These are phyloP conservation scores for Schizopygopsis malacanthus DNA, from an alignment of 2,797 vertebrate species.

Conservation along the genomic window DNA sequence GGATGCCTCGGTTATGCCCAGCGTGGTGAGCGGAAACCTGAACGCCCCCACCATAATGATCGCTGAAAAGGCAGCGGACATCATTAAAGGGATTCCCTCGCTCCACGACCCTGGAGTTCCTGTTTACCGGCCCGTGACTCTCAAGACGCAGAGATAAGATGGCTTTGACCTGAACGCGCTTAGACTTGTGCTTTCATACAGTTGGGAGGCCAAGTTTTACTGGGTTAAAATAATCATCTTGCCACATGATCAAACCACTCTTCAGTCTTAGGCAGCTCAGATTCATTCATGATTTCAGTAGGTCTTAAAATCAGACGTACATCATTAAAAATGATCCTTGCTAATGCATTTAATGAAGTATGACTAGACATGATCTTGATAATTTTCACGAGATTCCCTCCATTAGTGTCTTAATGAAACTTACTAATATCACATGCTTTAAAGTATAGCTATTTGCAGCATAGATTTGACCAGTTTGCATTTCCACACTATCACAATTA, in stretches of 20 bases:
- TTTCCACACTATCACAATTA: background rate
- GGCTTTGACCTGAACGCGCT: background rate
- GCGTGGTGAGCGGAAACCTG: conserved; percentile 93
- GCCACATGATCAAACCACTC: background rate
- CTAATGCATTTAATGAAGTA: background rate
- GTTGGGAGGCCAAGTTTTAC: background rate
- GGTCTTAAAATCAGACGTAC: background rate
- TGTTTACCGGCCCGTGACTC: conserved; percentile 84
- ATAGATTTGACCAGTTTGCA: background rate
- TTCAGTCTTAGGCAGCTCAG: background rate
- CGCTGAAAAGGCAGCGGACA: conserved; percentile 93
- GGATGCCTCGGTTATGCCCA: conserved; percentile 98
- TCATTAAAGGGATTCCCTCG: conserved; percentile 83
- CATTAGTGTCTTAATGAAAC: background rate
- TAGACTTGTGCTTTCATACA: background rate
- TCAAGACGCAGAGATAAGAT: conserved; percentile 76
- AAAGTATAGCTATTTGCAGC: no score
- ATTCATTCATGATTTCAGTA: background rate
- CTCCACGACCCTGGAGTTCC: conserved; percentile 81
- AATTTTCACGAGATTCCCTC: background rate
- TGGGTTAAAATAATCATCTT: background rate
- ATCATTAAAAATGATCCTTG: background rate
- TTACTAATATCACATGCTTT: background rate
- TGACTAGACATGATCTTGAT: background rate
- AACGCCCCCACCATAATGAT: conserved; percentile 98